phyloP scores from a whole-genome alignment of 2,888 invertebrate genomes.

The Frankliniella intonsa region DNA sequence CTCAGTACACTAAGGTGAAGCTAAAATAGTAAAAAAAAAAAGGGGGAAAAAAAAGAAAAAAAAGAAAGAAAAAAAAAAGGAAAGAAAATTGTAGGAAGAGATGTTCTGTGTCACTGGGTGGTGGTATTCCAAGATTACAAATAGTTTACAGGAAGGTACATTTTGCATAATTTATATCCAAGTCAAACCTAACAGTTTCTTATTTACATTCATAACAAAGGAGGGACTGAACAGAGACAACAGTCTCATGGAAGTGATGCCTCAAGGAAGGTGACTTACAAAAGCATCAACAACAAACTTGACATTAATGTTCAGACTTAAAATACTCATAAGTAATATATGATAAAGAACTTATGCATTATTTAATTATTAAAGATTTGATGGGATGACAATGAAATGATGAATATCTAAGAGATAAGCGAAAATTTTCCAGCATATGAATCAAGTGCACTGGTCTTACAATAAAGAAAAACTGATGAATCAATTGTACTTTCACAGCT shows the following conservation, averaged over 20 bases:
- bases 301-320: constrained; percentile 9
- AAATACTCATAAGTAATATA: constrained; percentile 12
- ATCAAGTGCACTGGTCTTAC: neutral
- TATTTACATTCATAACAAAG: neutral
- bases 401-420: too few species aligned
- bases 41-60: too few species aligned
- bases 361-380: too few species aligned
- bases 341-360: constrained; percentile 9
- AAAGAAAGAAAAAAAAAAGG: too few species aligned
- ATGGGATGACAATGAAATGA: neutral
- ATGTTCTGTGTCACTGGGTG: too few species aligned
- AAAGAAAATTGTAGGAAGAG: too few species aligned
- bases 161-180: neutral
- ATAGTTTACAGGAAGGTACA: neutral
- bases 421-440: neutral
- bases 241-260: neutral
- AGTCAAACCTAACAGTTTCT: neutral
- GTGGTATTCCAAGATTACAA: too few species aligned
- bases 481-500: neutral
- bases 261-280: constrained; percentile 2
- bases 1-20: too few species aligned
- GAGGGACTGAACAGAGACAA: constrained; percentile 10
- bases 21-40: too few species aligned
- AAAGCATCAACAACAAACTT: neutral
- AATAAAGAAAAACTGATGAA: neutral